These are phyloP conservation scores for Leuciscus idus DNA, from an alignment of 2,113 vertebrate genomes.

Conservation along the genomic window DNA sequence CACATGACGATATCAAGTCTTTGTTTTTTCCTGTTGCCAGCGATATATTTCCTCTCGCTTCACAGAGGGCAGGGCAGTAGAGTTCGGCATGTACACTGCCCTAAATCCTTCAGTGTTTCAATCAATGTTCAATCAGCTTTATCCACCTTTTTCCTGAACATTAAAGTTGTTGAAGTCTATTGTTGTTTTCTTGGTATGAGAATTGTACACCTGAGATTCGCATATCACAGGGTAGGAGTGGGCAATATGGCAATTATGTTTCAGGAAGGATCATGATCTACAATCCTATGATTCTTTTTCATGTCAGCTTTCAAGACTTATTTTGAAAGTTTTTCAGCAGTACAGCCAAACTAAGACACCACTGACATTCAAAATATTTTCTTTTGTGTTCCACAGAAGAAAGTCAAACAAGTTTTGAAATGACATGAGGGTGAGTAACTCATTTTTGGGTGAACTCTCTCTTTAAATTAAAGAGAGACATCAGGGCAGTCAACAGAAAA, in stretches of 20 bases:
- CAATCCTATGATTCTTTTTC: too few relatives aligned
- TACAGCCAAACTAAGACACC: too few relatives aligned
- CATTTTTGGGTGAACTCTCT: not conserved
- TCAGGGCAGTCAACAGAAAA: not conserved
- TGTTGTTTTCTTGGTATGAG: not conserved
- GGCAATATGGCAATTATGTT: too few relatives aligned
- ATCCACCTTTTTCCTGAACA: constrained; percentile 23
- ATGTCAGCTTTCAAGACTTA: too few relatives aligned
- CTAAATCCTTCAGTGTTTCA: constrained; percentile 10
- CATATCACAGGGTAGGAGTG: too few relatives aligned
- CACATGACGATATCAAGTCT: constrained; percentile 70
- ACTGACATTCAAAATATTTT: not conserved
- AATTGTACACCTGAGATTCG: not conserved
- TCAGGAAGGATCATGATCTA: too few relatives aligned
- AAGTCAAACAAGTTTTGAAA: not conserved
- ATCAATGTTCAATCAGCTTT: not conserved
- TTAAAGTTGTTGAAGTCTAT: not conserved
- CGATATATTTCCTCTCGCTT: constrained; percentile 68
- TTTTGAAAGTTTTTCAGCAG: too few relatives aligned
- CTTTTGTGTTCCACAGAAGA: not conserved
- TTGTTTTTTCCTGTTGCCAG: constrained; percentile 69
- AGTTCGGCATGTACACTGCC: constrained; percentile 39
- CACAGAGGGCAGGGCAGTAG: constrained; percentile 48
- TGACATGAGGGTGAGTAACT: not conserved
- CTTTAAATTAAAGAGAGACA: not conserved